Conservation (phyloP, 2,797 vertebrate species). For the Chiloscyllium punctatum region DNA sequence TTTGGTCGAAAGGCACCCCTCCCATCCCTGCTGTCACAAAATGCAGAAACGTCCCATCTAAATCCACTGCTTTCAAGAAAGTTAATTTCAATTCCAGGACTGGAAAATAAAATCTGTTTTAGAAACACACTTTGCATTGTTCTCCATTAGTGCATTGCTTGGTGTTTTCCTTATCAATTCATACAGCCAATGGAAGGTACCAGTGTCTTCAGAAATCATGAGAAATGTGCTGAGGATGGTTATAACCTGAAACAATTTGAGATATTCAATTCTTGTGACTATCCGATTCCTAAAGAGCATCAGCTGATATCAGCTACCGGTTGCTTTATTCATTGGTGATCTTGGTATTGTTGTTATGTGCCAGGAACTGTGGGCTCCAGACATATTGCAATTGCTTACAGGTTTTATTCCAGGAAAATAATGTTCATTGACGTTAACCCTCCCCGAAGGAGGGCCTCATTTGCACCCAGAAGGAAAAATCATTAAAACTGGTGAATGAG, state of each 20-base stretch:
- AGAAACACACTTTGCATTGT: not conserved
- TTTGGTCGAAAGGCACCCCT: not conserved
- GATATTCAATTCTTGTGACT: not conserved
- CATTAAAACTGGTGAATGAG: too few relatives aligned
- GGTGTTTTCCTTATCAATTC: not conserved
- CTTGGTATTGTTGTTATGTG: not conserved
- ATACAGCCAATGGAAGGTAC: not conserved
- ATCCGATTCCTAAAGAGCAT: not conserved
- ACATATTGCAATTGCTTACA: not conserved
- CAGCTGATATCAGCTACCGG: not conserved
- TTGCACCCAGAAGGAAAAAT: too few relatives aligned
- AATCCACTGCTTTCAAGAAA: not conserved
- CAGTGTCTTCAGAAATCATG: not conserved
- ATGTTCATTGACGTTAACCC: not conserved
- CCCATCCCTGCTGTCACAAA: not conserved
- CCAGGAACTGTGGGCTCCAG: not conserved
- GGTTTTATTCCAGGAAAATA: not conserved
- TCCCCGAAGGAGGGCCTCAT: not conserved
- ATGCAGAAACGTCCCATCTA: not conserved
- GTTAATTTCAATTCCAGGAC: not conserved
- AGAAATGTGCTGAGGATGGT: not conserved
- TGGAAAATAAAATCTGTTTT: not conserved
- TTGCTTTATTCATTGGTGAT: not conserved
- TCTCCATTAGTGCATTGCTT: not conserved
- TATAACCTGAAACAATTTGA: not conserved